These are phyloP conservation scores for Trachelipus rathkii DNA, from an alignment of 1,140 invertebrate species.

Conservation along the genomic window DNA sequence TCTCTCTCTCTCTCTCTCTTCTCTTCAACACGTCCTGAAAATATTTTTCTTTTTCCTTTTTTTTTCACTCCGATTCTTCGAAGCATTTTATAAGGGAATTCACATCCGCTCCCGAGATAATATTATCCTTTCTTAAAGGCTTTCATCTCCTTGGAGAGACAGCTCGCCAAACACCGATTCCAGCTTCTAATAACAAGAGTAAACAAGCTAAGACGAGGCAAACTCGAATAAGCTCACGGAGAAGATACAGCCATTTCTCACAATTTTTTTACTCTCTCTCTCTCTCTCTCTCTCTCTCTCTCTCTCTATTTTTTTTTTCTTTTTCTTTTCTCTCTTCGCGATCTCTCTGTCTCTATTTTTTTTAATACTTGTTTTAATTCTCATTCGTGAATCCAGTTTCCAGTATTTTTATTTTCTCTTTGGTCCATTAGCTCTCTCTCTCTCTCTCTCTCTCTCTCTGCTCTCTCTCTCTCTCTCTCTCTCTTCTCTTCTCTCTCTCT, in stretches of 20 bases:
- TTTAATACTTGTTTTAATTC: too few relatives aligned
- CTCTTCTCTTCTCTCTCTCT: too few relatives aligned
- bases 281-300: too few relatives aligned
- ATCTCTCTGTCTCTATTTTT: too few relatives aligned
- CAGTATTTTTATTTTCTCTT: too few relatives aligned
- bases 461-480: too few relatives aligned
- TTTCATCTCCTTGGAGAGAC: not conserved
- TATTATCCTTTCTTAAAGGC: slow-evolving; percentile 6
- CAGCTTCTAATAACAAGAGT: not conserved
- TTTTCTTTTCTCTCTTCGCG: too few relatives aligned
- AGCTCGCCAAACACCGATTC: slow-evolving; percentile 2
- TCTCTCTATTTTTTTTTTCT: too few relatives aligned
- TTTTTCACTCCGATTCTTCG: not conserved
- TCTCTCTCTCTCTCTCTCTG: too few relatives aligned
- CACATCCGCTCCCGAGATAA: not conserved
- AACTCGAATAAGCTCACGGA: not conserved
- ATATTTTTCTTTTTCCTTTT: not conserved
- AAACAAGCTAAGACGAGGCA: not conserved
- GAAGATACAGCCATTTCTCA: not conserved
- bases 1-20: too few relatives aligned
- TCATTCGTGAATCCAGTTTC: too few relatives aligned
- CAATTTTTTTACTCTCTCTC: not conserved
- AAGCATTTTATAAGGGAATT: slow-evolving; percentile 6
- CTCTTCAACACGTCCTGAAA: not conserved
- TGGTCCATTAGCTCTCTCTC: too few relatives aligned